Conservation (phyloP, 2,797 vertebrate genomes). For the Cirrhinus molitorella region DNA sequence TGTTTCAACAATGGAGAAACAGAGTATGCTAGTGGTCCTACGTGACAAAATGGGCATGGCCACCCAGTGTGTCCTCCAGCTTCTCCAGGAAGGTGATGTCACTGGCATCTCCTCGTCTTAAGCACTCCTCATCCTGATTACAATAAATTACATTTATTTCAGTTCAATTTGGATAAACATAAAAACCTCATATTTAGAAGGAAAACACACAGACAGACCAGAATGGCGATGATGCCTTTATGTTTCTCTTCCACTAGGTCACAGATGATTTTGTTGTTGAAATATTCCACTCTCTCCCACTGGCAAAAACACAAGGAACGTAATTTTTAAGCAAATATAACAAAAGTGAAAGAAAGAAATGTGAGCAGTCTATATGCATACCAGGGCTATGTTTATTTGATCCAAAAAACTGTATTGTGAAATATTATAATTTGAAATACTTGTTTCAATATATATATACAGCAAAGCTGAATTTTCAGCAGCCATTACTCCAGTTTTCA, state of each 20-base stretch:
- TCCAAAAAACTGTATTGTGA: too few relatives aligned
- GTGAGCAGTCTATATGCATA: neutral
- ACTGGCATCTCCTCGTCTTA: constrained; percentile 92
- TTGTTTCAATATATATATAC: neutral
- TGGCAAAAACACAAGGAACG: constrained; percentile 64
- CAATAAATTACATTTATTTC: constrained; percentile 12
- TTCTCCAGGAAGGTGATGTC: constrained; percentile 95
- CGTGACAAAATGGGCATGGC: constrained; percentile 96
- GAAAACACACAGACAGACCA: constrained; percentile 77
- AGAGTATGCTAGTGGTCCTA: constrained; percentile 70
- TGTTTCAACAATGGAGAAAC: constrained; percentile 1
- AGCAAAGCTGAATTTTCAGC: too few relatives aligned
- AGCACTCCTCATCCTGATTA: constrained; percentile 94
- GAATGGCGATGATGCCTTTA: constrained; percentile 96
- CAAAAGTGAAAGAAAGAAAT: neutral
- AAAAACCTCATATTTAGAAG: neutral
- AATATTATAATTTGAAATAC: neutral
- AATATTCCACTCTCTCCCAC: constrained; percentile 98
- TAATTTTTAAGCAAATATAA: constrained; percentile 9
- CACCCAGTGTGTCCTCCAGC: constrained; percentile 89
- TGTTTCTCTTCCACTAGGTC: constrained; percentile 98
- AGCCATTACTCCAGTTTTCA: neutral
- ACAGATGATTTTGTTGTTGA: constrained; percentile 99
- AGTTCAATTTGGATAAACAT: neutral
- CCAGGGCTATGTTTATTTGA: neutral